Conservation (phyloP, 2,888 invertebrate species). For the Halocaridina rubra region DNA sequence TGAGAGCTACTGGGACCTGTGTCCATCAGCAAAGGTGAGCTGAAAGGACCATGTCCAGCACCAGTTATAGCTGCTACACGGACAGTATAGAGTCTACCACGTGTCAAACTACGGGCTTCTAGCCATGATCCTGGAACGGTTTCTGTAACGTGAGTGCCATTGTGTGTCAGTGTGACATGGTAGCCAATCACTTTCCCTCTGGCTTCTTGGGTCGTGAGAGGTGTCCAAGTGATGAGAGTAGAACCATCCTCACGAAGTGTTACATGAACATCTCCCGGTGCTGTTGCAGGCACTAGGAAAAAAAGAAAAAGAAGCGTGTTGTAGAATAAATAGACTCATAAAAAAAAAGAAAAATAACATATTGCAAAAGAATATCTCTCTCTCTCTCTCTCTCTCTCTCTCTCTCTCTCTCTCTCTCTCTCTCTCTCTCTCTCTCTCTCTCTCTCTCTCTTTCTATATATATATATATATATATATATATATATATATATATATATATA, state of each 20-base stretch:
- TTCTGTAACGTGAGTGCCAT: constrained; percentile 72
- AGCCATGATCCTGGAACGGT: constrained; percentile 85
- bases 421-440: neutral
- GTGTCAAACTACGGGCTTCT: constrained; percentile 86
- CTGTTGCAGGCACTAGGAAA: constrained; percentile 59
- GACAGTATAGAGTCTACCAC: constrained; percentile 82
- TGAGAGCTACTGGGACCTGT: constrained; percentile 17
- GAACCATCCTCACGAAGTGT: constrained; percentile 28
- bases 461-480: neutral
- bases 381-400: no score
- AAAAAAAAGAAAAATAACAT: no score
- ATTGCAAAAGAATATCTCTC: no score
- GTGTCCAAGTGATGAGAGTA: constrained; percentile 48
- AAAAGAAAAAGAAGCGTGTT: neutral
- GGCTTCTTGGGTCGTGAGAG: neutral
- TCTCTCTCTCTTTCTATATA: neutral
- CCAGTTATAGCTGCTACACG: constrained; percentile 86
- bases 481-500: neutral
- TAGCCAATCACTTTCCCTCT: constrained; percentile 51
- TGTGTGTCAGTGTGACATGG: constrained; percentile 76
- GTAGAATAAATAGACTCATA: neutral
- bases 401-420: no score
- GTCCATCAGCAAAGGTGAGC: constrained; percentile 75
- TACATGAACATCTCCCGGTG: constrained; percentile 39
- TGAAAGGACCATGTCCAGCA: constrained; percentile 89